phyloP scores from a whole-genome alignment of 64 coral and sea anemone species.

The Pocillopora verrucosa region DNA sequence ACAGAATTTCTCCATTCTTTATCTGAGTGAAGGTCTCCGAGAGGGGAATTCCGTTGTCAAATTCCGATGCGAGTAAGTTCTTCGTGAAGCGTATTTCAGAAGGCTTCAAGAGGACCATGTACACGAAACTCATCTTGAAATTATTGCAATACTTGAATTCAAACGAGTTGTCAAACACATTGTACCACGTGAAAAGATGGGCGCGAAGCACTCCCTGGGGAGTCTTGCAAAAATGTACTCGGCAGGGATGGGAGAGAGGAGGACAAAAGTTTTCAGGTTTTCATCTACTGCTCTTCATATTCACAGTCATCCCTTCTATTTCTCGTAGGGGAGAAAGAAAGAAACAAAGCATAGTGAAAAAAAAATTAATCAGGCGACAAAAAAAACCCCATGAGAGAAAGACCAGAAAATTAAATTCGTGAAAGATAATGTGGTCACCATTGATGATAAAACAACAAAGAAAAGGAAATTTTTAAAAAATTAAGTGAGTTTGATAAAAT shows the following conservation, averaged over 20 bases:
- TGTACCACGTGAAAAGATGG: not conserved
- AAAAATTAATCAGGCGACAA: too few species aligned
- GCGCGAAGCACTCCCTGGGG: constrained; percentile 23
- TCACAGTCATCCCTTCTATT: too few species aligned
- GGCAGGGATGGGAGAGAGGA: not conserved
- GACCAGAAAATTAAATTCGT: too few species aligned
- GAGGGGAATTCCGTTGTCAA: constrained; percentile 85
- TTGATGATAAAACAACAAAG: too few species aligned
- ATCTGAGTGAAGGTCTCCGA: constrained; percentile 77
- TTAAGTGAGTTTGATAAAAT: too few species aligned
- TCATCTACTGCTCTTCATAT: too few species aligned
- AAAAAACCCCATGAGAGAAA: too few species aligned
- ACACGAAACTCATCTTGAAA: constrained; percentile 68
- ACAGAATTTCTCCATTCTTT: constrained; percentile 70
- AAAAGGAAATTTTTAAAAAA: too few species aligned
- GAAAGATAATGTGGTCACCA: too few species aligned
- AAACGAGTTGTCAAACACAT: not conserved
- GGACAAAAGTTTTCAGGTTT: not conserved
- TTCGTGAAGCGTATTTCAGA: constrained; percentile 91
- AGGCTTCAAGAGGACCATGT: constrained; percentile 86
- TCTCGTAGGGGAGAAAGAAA: too few species aligned
- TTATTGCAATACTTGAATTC: not conserved
- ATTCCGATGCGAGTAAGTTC: constrained; percentile 63
- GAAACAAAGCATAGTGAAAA: too few species aligned
- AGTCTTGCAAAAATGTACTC: not conserved